Percentiles rank a stretch among this genome's conserved stretches.
phyloP scores from a whole-genome alignment of 1,140 invertebrate species.

The Macrocentrus cingulum region DNA sequence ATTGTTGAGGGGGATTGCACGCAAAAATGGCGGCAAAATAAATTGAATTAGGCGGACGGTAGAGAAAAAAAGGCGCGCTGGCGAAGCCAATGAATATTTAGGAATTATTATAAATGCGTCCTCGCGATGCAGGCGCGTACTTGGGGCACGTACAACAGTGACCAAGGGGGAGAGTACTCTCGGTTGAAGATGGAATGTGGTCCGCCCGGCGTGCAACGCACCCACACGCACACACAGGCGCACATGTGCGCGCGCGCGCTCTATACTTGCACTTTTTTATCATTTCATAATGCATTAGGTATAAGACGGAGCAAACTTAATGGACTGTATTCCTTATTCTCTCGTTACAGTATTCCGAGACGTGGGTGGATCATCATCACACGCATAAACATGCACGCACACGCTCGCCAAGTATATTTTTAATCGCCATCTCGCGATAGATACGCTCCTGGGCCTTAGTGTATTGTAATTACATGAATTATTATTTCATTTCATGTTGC shows the following conservation, averaged over 20 bases:
- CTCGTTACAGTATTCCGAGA: conserved; percentile 48
- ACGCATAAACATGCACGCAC: conserved; percentile 12
- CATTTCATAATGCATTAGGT: conserved; percentile 48
- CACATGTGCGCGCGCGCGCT: conserved; percentile 12
- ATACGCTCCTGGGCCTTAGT: conserved; percentile 41
- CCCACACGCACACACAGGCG: conserved; percentile 23
- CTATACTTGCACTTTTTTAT: conserved; percentile 46
- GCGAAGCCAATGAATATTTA: background rate
- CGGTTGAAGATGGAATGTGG: conserved; percentile 51
- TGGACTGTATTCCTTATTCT: conserved; percentile 46
- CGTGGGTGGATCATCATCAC: conserved; percentile 47
- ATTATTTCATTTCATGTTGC: conserved; percentile 52
- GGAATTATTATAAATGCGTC: background rate
- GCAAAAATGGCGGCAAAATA: too few relatives aligned
- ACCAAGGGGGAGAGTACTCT: conserved; percentile 40
- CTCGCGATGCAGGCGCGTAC: conserved; percentile 35
- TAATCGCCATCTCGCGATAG: conserved; percentile 28
- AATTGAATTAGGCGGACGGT: too few relatives aligned
- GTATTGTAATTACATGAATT: conserved; percentile 54
- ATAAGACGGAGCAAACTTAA: conserved; percentile 51
- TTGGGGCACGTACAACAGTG: conserved; percentile 32
- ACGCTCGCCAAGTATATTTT: background rate
- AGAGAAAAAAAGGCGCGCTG: background rate
- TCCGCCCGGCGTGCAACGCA: conserved; percentile 42
- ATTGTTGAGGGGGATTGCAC: too few relatives aligned